Base-by-base conservation (phyloP, 2,797 vertebrate species). In the Otolemur crassicaudatus region DNA sequence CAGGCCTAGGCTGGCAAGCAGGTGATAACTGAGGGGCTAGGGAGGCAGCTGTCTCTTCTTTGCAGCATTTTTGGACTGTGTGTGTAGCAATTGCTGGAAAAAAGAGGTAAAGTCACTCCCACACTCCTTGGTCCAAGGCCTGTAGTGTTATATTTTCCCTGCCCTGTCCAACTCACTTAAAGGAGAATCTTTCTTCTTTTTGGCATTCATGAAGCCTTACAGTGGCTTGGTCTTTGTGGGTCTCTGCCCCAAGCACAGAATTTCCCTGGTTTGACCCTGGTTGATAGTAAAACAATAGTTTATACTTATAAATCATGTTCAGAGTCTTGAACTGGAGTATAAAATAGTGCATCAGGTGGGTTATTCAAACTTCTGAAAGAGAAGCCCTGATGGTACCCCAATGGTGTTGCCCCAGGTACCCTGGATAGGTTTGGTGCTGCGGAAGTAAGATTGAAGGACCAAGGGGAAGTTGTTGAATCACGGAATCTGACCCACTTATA, bases 41-140 rank as follows among this genome's bases (percentile, higher is more conserved):
- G 83, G 83, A 58, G 17, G 43, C 95, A 94, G 95, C 95, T 96
- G 94, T 84, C 90, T 96, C 85, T 94, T 75, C 80, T 81, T 58
- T 75, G 92, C 92, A 79, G 79, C 88, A 77, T 94, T 73, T 81
- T 14, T 23, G 75, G 77, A 69, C 72, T 25, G 2, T 58, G 1
- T 49, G 16, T 43, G 5, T 9, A 43, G 69, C 40, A 77, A 84
- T 63, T 90, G 73, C 90, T 94, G 37, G 81, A 87, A 73, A 53
- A 53, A 29, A 37, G 76, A 53, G 20, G 72, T 49, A 8, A 89
- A 94, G n/a, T 72, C 53, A 53, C 46, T 73, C 69, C 81, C 53
- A n/a, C 12, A 2, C 49, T 53, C 86, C n/a, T 73, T 29, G 34
- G 63, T 1, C 40, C 10, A 53, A 72, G 20, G 37, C 43, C 23